These are phyloP conservation scores for Lethenteron reissneri DNA, from an alignment of 2,113 vertebrate genomes.

Conservation along the genomic window DNA sequence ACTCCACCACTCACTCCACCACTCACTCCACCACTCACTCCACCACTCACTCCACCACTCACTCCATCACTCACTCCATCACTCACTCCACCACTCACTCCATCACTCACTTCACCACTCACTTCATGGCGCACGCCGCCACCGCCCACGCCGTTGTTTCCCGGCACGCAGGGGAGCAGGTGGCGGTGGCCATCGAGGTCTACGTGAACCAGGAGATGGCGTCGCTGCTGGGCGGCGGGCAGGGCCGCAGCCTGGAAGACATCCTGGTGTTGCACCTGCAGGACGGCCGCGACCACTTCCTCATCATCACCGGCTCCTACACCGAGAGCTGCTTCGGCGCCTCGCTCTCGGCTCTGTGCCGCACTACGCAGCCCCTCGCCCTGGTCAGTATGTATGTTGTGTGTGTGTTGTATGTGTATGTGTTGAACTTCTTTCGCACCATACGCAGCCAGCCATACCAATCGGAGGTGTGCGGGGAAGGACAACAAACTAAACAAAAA, in stretches of 20 bases:
- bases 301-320: conserved; percentile 65
- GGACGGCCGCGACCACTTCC: conserved; percentile 73
- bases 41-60: no score
- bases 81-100: no score
- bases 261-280: conserved; percentile 67
- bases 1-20: no score
- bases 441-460: no score
- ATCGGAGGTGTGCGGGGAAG: no score
- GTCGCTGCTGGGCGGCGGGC: conserved; percentile 46
- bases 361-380: conserved; percentile 43
- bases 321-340: conserved; percentile 73
- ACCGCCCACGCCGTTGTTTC: conserved; percentile 7
- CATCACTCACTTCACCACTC: no score
- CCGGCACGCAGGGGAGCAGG: conserved; percentile 26
- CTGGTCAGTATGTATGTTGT: conserved; percentile 2
- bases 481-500: no score
- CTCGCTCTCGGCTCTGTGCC: conserved; percentile 41
- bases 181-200: conserved; percentile 57
- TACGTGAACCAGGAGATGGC: conserved; percentile 73
- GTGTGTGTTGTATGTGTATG: not conserved
- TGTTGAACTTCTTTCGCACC: no score
- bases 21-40: no score
- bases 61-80: no score
- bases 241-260: conserved; percentile 51
- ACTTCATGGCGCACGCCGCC: no score